Evolutionary conservation across 2,113 vertebrate species (phyloP), one percentile per base, ranked within the genome.

Genomic region (Mesocricetus auratus): DNA sequence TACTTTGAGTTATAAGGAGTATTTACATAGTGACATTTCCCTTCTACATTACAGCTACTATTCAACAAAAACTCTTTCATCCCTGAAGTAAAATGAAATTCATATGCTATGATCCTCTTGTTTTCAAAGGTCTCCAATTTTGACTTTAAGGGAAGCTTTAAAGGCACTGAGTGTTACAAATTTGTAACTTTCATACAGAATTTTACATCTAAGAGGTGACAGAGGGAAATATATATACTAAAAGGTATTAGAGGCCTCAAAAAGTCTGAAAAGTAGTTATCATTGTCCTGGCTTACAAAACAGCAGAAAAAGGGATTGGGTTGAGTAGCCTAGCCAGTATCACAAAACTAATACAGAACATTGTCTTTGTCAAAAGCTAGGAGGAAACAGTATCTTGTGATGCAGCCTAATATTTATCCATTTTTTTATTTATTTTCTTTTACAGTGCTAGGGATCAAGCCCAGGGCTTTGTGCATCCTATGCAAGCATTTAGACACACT

Each of bases 61-160:
- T 60, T 53, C 73, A 45, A 93, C 22, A 95, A 85, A 79, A 39
- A 56, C 26, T 19, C 53, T 90, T 87, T 66, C 79, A 26, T 26
- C 81, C 88, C 82, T 88, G 33, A 89, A 89, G 53, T 73, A 96
- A 90, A 71, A 53, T 89, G n/a, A 94, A 29, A 81, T 24, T 79
- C 58, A 89, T 29, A 77, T 58, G 58, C 87, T 77, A 95, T 21
- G 13, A 22, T 81, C n/a, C 81, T 75, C 42, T 91, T 94, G 39
- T 96, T 97, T 87, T 90, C 93, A 90, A 87, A 95, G 19, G 3
- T 86, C 6, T 13, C 15, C 71, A 79, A 89, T 83, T 95, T 79
- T 96, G 39, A 90, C 64, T 86, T 92, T 58, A 96, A 79, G 16
- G 69, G 36, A 86, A 60, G 53, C 26, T 95, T 97, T 62, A 68